These are phyloP conservation scores for Aphis gossypii DNA, from an alignment of 1,140 invertebrate species.

Conservation along the genomic window DNA sequence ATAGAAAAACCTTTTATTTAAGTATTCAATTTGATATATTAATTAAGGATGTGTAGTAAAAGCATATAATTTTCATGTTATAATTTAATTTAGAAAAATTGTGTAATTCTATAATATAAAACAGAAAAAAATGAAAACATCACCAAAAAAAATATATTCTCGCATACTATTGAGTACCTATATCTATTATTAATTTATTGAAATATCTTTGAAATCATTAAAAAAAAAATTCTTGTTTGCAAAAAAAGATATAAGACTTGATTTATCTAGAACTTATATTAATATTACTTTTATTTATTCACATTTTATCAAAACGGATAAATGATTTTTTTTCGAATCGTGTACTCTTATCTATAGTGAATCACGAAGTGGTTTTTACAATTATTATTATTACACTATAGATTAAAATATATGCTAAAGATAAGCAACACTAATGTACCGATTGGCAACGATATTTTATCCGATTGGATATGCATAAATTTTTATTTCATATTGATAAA, in stretches of 20 bases:
- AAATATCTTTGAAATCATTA: not conserved
- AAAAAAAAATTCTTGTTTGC: not conserved
- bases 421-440: not conserved
- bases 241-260: not conserved
- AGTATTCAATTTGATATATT: not conserved
- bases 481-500: not conserved
- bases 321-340: not conserved
- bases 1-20: not conserved
- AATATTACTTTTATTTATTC: constrained; percentile 13
- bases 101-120: not conserved
- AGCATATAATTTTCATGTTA: not conserved
- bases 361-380: not conserved
- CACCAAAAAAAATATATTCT: not conserved
- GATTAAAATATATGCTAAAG: not conserved
- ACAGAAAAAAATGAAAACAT: not conserved
- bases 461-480: not conserved
- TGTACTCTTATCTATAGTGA: not conserved
- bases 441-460: not conserved
- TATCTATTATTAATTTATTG: not conserved
- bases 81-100: not conserved
- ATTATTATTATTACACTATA: constrained; percentile 12
- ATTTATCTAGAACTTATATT: not conserved
- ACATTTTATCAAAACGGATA: not conserved
- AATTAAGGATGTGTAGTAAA: not conserved
- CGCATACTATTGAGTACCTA: not conserved